Percentiles rank a stretch among this genome's conserved stretches.
Conservation (phyloP, 2,113 vertebrate genomes). For the Cervus canadensis region DNA sequence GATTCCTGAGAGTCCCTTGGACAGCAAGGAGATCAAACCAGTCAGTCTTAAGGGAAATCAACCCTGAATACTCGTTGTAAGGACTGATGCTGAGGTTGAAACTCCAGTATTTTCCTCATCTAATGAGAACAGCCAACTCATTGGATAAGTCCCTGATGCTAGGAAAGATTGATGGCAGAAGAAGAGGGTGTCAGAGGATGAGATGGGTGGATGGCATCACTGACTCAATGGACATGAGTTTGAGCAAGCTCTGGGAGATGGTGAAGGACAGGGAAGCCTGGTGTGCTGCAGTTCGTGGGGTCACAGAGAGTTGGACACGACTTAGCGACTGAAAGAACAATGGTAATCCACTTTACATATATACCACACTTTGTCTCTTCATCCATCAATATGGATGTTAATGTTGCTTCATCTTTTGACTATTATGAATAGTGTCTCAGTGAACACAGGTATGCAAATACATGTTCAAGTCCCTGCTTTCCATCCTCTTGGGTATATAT, state of each 20-base stretch:
- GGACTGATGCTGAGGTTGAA: background rate
- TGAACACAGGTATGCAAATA: background rate
- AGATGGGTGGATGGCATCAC: background rate
- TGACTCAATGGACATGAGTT: background rate
- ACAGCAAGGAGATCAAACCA: background rate
- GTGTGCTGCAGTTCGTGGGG: background rate
- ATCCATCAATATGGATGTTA: background rate
- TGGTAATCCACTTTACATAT: background rate
- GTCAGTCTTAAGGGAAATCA: background rate
- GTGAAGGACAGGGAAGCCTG: background rate
- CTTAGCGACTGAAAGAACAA: background rate
- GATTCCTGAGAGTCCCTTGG: background rate
- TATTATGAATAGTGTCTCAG: background rate
- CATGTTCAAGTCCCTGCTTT: background rate
- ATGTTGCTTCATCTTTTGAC: background rate
- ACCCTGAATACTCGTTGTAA: background rate
- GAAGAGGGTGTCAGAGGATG: background rate
- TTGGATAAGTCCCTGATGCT: background rate
- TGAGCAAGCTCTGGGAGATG: background rate
- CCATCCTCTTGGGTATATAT: background rate
- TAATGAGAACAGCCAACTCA: background rate
- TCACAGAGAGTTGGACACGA: rapidly evolving
- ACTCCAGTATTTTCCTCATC: background rate
- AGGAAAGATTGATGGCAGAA: background rate
- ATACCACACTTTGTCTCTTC: background rate